Base-by-base conservation (phyloP, 1,140 invertebrate genomes). In the Drosophila saltans region DNA sequence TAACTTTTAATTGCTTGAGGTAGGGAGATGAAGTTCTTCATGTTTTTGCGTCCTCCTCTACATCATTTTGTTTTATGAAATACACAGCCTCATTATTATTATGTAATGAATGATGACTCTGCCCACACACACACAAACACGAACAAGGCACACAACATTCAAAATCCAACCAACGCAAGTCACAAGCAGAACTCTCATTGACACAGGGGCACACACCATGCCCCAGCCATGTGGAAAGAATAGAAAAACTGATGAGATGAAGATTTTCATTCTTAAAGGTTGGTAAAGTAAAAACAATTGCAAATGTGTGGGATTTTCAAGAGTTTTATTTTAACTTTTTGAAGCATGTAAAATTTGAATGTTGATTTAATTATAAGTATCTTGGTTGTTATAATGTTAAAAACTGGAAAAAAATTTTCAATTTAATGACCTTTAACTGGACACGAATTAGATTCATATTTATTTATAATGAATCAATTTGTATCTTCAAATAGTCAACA, bases 71-170 rank as follows among this genome's bases (percentile, higher is more conserved):
- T 52, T 48, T 36, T 43, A 63, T 48, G 61, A 63, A 63, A 48
- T 33, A 59, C 68, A 21, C 41, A 65, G 45, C 70, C 62, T 78
- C 75, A 58, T 78, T 66, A 71, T 78, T 71, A 78, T 78, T 78
- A 72, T 72, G 57, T 71, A 78, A 78, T 77, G 66, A 67, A 62
- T 43, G 40, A 39, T 24, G 39, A 61, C 68, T 45, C 75, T 61
- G 74, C 75, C 67, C 75, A 78, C 75, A 66, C 75, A 71, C 67
- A 62, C 10, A 56, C 55, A 58, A 45, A 52, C 45, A 52, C 21
- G 24, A 0, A 43, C 45, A 21, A 52, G 26, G 3, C 41, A 43
- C 58, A 40, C 41, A 30, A 21, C 57, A 48, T 36, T 36, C 33
- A 36, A 36, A 36, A 36, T 36, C 3, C 33, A 36, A 36, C 61